These are phyloP conservation scores for Microplitis manilae DNA, from an alignment of 2,888 invertebrate species.

Conservation along the genomic window DNA sequence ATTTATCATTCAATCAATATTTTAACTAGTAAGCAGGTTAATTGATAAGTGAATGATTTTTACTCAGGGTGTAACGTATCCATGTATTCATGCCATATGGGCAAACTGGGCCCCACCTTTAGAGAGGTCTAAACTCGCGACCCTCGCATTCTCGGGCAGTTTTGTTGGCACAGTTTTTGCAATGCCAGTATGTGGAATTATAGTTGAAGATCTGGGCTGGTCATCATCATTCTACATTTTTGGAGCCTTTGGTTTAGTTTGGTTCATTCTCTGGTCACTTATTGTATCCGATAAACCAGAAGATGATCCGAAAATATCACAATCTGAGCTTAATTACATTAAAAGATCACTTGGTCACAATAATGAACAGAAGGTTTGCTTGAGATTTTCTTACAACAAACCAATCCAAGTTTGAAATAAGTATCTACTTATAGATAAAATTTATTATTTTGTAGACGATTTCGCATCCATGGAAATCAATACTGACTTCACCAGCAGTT, in stretches of 20 bases:
- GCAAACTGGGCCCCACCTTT: constrained; percentile 86
- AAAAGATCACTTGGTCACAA: constrained; percentile 72
- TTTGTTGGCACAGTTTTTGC: constrained; percentile 89
- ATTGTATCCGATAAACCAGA: constrained; percentile 83
- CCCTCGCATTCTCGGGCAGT: constrained; percentile 88
- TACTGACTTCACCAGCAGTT: constrained; percentile 83
- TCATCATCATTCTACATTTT: constrained; percentile 87
- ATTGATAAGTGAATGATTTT: not conserved
- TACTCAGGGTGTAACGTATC: constrained; percentile 81
- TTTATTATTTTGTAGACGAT: constrained; percentile 67
- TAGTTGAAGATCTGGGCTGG: constrained; percentile 84
- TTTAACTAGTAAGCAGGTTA: not conserved
- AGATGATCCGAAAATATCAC: constrained; percentile 81
- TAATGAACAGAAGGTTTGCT: constrained; percentile 47
- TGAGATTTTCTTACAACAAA: constrained; percentile 18
- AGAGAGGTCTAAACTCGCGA: constrained; percentile 85
- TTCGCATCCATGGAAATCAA: constrained; percentile 83
- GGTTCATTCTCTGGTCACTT: constrained; percentile 82
- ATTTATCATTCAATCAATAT: constrained; percentile 32
- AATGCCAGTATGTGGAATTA: constrained; percentile 83
- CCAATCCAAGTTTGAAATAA: constrained; percentile 27
- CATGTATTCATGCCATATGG: constrained; percentile 89
- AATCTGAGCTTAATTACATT: constrained; percentile 83
- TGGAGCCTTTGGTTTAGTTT: constrained; percentile 79
- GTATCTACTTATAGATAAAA: not conserved